These are phyloP conservation scores for Squalus acanthias DNA, from an alignment of 2,797 vertebrate genomes.

Conservation along the genomic window DNA sequence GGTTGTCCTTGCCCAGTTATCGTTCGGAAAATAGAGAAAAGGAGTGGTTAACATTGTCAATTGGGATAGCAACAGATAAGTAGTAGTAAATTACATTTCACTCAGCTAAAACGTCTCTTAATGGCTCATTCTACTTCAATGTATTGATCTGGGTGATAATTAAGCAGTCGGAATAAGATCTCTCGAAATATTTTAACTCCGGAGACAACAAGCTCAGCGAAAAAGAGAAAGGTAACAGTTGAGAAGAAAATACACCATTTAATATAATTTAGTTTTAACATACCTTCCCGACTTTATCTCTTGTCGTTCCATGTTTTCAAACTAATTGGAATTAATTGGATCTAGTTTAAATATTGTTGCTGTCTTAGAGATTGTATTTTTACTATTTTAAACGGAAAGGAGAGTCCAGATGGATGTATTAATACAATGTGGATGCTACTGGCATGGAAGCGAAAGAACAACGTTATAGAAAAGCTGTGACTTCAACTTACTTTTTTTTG, in stretches of 20 bases:
- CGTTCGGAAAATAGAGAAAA: neutral
- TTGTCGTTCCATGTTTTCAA: accelerated
- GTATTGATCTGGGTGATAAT: neutral
- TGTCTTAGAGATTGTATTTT: neutral
- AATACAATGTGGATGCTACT: neutral
- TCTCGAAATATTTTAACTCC: neutral
- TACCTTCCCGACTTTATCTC: neutral
- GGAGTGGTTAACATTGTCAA: neutral
- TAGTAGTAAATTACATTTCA: neutral
- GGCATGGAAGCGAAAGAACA: neutral
- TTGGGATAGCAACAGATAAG: neutral
- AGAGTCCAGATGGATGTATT: too few relatives aligned
- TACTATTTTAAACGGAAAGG: neutral
- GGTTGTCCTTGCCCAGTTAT: neutral
- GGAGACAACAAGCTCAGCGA: too few relatives aligned
- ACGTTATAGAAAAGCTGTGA: neutral
- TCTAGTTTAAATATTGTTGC: neutral
- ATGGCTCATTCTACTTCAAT: neutral
- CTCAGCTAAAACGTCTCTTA: neutral
- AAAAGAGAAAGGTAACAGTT: neutral
- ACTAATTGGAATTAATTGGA: neutral
- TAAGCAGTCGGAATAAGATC: neutral
- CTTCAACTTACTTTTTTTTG: neutral
- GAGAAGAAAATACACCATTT: neutral
- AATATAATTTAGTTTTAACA: neutral